Evolutionary conservation across 2,888 invertebrate genomes (phyloP).

Genomic region (Diogma glabrata): DNA sequence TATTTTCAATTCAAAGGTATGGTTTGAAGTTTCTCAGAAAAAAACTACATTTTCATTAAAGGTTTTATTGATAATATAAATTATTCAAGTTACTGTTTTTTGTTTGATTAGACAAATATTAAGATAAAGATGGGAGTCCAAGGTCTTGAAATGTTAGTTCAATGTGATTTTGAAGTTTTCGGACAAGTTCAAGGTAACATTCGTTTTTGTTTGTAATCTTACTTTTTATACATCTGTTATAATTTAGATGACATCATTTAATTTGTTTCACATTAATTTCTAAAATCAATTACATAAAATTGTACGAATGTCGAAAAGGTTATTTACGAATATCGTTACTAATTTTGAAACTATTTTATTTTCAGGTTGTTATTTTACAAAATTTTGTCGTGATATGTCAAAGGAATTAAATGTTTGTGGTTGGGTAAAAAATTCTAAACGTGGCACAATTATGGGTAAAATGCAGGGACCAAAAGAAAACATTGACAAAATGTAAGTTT

Average conservation of each 20-base stretch:
- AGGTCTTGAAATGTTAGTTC: constrained; percentile 51
- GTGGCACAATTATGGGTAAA: constrained; percentile 80
- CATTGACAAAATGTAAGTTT: constrained; percentile 72
- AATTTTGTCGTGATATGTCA: constrained; percentile 73
- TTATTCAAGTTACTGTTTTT: too few relatives aligned
- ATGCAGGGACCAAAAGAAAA: constrained; percentile 70
- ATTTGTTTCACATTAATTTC: too few relatives aligned
- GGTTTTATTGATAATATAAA: too few relatives aligned
- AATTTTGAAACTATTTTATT: constrained; percentile 13
- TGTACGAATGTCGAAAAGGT: too few relatives aligned
- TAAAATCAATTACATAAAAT: too few relatives aligned
- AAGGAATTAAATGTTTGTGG: constrained; percentile 64
- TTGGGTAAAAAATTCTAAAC: constrained; percentile 86
- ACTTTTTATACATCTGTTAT: too few relatives aligned
- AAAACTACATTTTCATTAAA: too few relatives aligned
- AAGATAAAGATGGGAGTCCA: constrained; percentile 41
- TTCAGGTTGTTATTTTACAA: constrained; percentile 75
- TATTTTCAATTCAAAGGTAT: too few relatives aligned
- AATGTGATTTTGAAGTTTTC: constrained; percentile 82
- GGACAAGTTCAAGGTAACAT: constrained; percentile 86
- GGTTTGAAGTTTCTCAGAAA: too few relatives aligned
- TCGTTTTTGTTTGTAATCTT: constrained; percentile 12
- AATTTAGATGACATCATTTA: too few relatives aligned
- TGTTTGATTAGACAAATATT: constrained; percentile 9
- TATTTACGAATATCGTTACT: too few relatives aligned